phyloP scores from a whole-genome alignment of 2,113 vertebrate species.

The Ciconia boyciana region DNA sequence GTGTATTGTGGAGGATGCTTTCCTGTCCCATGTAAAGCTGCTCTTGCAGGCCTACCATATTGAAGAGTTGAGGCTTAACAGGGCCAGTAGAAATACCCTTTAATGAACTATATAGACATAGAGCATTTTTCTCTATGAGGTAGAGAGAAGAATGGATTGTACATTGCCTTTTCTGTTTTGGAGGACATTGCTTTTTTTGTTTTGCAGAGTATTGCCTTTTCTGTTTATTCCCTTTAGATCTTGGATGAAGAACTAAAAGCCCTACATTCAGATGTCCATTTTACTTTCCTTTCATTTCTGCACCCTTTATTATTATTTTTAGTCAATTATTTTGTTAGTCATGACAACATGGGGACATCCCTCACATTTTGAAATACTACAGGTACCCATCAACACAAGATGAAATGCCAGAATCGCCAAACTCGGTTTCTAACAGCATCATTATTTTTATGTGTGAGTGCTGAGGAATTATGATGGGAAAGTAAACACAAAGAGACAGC shows the following conservation, averaged over 20 bases:
- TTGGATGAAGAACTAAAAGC: not conserved
- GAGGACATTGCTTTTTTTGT: not conserved
- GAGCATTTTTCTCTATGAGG: not conserved
- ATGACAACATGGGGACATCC: not conserved
- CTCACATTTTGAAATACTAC: not conserved
- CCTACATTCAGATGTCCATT: not conserved
- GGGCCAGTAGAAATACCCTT: not conserved
- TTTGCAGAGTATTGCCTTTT: not conserved
- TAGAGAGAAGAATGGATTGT: not conserved
- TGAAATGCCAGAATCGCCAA: not conserved
- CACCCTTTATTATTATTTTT: not conserved
- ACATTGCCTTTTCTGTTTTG: not conserved
- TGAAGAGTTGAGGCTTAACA: not conserved
- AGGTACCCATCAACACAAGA: not conserved
- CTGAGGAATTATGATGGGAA: not conserved
- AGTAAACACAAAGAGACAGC: not conserved
- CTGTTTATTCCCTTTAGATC: not conserved
- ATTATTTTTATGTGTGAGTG: not conserved
- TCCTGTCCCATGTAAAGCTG: not conserved
- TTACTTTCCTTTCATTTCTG: not conserved
- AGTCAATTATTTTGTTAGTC: not conserved
- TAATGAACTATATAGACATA: not conserved
- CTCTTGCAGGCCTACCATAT: not conserved
- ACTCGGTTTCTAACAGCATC: not conserved
- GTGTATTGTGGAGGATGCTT: not conserved